Conservation (phyloP, 2,113 vertebrate genomes). For the Pomatorhinus ruficollis region DNA sequence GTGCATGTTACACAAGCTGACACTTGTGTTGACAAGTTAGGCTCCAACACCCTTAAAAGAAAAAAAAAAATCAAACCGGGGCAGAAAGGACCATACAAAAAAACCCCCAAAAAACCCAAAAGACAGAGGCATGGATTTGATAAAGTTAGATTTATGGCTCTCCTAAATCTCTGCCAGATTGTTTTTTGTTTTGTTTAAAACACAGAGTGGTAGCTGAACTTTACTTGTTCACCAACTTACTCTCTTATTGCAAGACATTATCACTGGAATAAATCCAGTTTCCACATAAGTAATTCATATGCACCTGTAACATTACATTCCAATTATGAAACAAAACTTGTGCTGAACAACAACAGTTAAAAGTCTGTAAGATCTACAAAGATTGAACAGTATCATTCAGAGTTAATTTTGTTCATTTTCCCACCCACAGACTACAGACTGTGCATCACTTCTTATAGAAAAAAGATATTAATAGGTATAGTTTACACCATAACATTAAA, state of each 20-base stretch:
- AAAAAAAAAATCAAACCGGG: rapidly evolving
- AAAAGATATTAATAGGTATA: background rate
- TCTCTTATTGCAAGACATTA: background rate
- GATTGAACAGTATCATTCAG: background rate
- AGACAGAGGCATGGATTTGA: background rate
- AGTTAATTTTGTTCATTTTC: background rate
- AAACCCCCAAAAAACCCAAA: background rate
- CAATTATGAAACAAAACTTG: background rate
- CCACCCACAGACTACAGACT: background rate
- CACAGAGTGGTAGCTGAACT: background rate
- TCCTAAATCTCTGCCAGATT: background rate
- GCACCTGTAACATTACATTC: background rate
- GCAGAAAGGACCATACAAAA: background rate
- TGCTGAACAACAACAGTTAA: background rate
- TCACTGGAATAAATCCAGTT: background rate
- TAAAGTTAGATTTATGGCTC: background rate
- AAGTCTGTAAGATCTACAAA: background rate
- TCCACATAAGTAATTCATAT: background rate
- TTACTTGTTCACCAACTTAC: background rate
- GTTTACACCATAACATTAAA: background rate
- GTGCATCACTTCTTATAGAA: background rate
- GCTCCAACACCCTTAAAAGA: background rate
- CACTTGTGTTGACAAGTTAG: background rate
- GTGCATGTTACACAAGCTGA: background rate
- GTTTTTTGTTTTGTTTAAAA: background rate